Base-by-base conservation (phyloP, 2,113 vertebrate species). In the Thalassoma bifasciatum region DNA sequence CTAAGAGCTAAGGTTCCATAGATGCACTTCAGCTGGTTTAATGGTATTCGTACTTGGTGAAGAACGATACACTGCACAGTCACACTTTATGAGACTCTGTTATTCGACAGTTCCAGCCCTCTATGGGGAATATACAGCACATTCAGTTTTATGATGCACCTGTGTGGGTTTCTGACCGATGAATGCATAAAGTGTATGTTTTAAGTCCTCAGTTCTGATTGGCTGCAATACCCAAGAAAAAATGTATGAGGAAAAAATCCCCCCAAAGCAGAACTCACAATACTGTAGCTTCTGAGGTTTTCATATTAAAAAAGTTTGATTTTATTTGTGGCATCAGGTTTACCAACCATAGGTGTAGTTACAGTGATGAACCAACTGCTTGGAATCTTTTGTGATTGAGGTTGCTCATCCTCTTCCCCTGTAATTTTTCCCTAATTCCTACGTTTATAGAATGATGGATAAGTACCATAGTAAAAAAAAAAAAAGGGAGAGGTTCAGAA, bases 21-120 rank as follows among this genome's bases (percentile, higher is more conserved):
- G 76, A 72, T 56, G 59, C 77, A 84, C 82, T 88, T 84, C 82
- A 86, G 37, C 53, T 53, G 13, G 59, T 54, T 42, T 79, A 86
- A 83, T 86, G 76, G 58, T 70, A 75, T 86, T 75, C 76, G 70
- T 65, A 51, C 46, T 60, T 67, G 23, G 78, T 68, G 72, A 81
- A 74, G 81, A 81, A 66, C 44, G 58, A 63, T 66, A 34, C 58
- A 58, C 60, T 66, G 74, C 72, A 73, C 71, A 67, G 30, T 58
- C 52, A 57, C 58, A 78, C 50, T 80, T 77, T 69, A 77, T 81
- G 60, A 73, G 80, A 62, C 26, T 40, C 22, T 47, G 66, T 75
- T 73, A 72, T 82, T 58, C 71, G 68, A 40, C 58, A 64, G 24
- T 30, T 74, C 56, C 54, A 38, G 52, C 49, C 47, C 56, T 80